Evolutionary conservation across 2,113 vertebrate species (phyloP), one percentile per base, ranked within the genome.

Genomic region (Cisticola juncidis): DNA sequence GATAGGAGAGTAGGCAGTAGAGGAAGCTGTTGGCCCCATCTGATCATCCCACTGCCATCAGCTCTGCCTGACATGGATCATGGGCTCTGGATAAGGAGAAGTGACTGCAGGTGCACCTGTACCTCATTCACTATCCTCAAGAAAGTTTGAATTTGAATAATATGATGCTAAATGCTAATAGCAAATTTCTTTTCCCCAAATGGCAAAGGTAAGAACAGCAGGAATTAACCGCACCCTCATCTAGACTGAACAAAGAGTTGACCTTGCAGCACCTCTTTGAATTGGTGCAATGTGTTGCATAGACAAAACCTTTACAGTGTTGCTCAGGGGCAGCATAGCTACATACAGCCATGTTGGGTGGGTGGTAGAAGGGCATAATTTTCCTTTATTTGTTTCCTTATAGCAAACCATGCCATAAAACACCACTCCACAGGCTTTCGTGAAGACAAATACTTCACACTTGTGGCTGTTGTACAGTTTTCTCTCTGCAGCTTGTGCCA

Each of bases 291-390:
- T 24, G 9, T 58, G 12, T 35, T 70, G 38, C 8, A 15, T 29
- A 53, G 53, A 72, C 36, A 14, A 72, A 31, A 44, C 14, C 24
- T 79, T 88, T 31, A 31, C 11, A 14, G 25, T 9, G 33, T 26
- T 88, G 47, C 69, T 81, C 25, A 40, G 40, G 33, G 47, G 29
- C 38, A 73, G 33, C 12, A 17, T 1, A 66, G 35, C 29, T 24
- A 22, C 29, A 2, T 11, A 21, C 11, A 42, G 1, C 14, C 2
- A 0, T 48, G 54, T 33, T 54, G 23, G 16, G 15, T 51, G 42
- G 12, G 6, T 48, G 28, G 14, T 7, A 54, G 48, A 81, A 88
- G 38, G 47, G 31, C 21, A 54, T 42, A 0, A 1, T 78, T 62
- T 65, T n/a, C 58, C 42, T 53, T 33, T 45, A n/a, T 62, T 13